Percentiles rank a stretch among this genome's conserved stretches.
Evolutionary conservation across 2,113 vertebrate genomes (phyloP).

Genomic region (Eulacestoma nigropectus): DNA sequence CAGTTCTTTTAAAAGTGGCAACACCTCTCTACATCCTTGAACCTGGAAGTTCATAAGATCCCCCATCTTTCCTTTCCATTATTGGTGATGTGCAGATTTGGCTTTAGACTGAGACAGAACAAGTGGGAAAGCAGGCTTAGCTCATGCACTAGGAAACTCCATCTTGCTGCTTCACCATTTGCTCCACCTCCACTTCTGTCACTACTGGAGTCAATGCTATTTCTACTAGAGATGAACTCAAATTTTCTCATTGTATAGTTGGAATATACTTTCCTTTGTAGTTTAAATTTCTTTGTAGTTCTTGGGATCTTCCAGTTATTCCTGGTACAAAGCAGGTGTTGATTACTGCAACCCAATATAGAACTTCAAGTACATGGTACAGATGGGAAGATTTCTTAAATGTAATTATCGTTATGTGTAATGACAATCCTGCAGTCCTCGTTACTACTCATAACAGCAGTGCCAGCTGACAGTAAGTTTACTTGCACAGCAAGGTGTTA

Average conservation of each 20-base stretch:
- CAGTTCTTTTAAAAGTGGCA: neutral
- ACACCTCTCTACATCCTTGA: neutral
- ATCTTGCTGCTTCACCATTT: neutral
- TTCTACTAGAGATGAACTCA: neutral
- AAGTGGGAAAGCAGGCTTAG: neutral
- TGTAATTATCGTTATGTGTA: accelerated
- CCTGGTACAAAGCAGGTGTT: neutral
- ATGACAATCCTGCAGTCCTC: neutral
- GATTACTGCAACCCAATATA: neutral
- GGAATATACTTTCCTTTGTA: neutral
- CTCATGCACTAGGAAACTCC: neutral
- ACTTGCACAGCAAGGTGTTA: neutral
- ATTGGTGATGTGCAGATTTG: neutral
- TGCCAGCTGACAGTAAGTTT: neutral
- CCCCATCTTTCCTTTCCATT: neutral
- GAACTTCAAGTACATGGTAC: neutral
- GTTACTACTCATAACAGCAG: neutral
- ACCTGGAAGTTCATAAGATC: neutral
- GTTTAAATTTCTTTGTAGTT: neutral
- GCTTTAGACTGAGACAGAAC: neutral
- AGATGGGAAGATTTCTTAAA: neutral
- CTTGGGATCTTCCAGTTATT: neutral
- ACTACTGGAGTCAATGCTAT: neutral
- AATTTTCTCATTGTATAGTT: neutral
- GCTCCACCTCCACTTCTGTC: neutral